phyloP scores from a whole-genome alignment of 2,113 vertebrate genomes.

The Scartelaos histophorus region DNA sequence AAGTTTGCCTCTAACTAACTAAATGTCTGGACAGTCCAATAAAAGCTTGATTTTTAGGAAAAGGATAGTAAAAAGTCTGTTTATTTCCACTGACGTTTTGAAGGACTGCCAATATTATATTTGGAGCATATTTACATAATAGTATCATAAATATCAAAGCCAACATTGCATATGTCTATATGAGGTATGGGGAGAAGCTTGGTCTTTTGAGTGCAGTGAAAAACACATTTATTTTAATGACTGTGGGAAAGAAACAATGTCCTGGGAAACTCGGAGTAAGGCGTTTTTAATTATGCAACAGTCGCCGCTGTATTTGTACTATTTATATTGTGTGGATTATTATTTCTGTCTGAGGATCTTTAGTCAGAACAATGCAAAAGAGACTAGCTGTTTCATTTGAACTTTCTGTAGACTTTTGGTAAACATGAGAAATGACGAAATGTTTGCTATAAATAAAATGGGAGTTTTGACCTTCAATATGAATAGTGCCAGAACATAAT shows the following conservation, averaged over 20 bases:
- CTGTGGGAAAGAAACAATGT: neutral
- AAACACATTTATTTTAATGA: constrained; percentile 10
- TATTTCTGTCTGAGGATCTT: neutral
- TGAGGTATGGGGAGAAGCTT: neutral
- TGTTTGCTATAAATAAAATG: neutral
- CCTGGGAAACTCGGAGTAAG: neutral
- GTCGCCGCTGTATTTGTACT: neutral
- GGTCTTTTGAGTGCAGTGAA: neutral
- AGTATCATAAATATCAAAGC: neutral
- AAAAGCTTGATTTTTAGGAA: constrained; percentile 12
- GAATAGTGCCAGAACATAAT: neutral
- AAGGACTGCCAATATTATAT: neutral
- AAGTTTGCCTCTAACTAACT: constrained; percentile 37
- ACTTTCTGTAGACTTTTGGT: neutral
- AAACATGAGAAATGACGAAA: neutral
- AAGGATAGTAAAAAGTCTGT: neutral
- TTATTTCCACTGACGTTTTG: neutral
- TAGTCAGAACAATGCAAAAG: neutral
- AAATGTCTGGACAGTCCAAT: constrained; percentile 20
- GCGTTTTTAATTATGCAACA: constrained; percentile 6
- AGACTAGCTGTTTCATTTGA: neutral
- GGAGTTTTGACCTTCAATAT: neutral
- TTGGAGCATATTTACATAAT: neutral
- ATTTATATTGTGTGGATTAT: neutral
- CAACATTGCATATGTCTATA: neutral